Conservation (phyloP, 2,888 invertebrate genomes). For the Chrysomela aeneicollis region DNA sequence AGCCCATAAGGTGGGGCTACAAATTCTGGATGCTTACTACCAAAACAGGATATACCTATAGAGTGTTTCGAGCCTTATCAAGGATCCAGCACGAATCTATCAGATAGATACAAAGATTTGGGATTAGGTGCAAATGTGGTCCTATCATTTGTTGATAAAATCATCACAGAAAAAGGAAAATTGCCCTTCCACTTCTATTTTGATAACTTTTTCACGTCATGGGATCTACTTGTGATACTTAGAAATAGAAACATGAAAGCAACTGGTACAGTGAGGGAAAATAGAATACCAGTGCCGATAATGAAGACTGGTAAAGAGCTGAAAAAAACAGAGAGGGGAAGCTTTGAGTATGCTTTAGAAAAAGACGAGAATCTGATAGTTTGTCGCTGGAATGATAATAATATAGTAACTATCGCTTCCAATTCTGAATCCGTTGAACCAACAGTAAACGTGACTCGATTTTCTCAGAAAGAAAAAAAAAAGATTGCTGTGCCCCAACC, state of each 20-base stretch:
- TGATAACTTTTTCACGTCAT: constrained; percentile 23
- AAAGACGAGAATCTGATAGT: constrained; percentile 12
- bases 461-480: constrained; percentile 33
- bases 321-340: constrained; percentile 10
- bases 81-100: constrained; percentile 13
- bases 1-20: constrained; percentile 21
- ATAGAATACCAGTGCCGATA: constrained; percentile 7
- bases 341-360: constrained; percentile 10
- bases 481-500: constrained; percentile 29
- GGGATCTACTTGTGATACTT: constrained; percentile 6
- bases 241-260: constrained; percentile 14
- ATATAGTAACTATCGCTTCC: constrained; percentile 23
- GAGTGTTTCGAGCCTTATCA: constrained; percentile 25
- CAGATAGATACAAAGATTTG: constrained; percentile 18
- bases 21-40: constrained; percentile 22
- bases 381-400: constrained; percentile 32
- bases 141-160: constrained; percentile 13
- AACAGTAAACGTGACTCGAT: constrained; percentile 8
- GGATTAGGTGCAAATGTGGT: constrained; percentile 18
- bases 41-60: constrained; percentile 13
- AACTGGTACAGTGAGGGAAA: constrained; percentile 23
- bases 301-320: neutral
- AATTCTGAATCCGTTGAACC: constrained; percentile 4
- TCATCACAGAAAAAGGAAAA: constrained; percentile 2
- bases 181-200: constrained; percentile 9